Conservation (phyloP, 2,113 vertebrate genomes). For the Micronycteris hirsuta region DNA sequence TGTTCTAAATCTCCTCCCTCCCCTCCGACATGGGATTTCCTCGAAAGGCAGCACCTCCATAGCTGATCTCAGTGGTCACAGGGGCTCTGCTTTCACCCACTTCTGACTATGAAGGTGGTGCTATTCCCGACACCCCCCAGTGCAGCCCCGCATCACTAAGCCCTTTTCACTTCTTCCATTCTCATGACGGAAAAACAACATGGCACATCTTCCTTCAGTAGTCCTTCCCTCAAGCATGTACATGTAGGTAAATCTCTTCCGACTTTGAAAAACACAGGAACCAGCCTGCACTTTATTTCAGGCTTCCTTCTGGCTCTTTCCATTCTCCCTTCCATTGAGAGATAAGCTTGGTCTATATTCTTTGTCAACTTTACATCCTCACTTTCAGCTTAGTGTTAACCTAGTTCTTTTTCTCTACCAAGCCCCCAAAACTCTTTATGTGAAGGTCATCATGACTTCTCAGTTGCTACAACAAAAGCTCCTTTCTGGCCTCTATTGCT, state of each 20-base stretch:
- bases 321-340: not conserved
- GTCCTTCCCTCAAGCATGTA: not conserved
- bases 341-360: not conserved
- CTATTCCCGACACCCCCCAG: not conserved
- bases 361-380: not conserved
- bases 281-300: not conserved
- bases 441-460: not conserved
- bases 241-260: not conserved
- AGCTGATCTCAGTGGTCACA: not conserved
- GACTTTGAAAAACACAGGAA: not conserved
- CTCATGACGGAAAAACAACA: not conserved
- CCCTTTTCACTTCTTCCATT: not conserved
- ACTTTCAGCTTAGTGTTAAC: not conserved
- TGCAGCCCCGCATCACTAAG: not conserved
- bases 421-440: not conserved
- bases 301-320: not conserved
- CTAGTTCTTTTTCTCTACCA: not conserved
- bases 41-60: not conserved
- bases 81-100: not conserved
- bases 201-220: not conserved
- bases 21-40: not conserved
- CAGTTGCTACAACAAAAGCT: not conserved
- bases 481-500: not conserved
- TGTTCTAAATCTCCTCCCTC: not conserved
- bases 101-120: not conserved